A percentile compares a stretch with the other conserved stretches of the same genome.
Evolutionary conservation across 2,797 vertebrate genomes (phyloP).

Genomic region (Hapalemur alaotrensis): DNA sequence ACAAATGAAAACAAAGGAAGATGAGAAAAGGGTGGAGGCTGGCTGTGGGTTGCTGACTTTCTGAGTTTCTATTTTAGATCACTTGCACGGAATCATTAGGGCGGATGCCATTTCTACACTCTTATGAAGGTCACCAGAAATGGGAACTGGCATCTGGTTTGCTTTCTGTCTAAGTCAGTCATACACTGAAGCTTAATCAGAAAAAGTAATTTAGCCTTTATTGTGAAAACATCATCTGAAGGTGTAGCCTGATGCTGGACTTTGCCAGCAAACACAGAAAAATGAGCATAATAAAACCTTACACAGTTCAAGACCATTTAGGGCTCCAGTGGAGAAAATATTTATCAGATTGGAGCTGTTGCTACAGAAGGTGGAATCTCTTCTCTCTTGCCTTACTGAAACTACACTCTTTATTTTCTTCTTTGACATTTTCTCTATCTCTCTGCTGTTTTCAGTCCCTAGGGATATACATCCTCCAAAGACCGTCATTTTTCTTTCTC

Average conservation of each 20-base stretch:
- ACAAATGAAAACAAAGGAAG: slow-evolving; percentile 53
- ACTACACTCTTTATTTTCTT: neutral
- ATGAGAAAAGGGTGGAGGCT: slow-evolving; percentile 47
- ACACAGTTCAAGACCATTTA: neutral
- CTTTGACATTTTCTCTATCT: neutral
- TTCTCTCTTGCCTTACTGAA: neutral
- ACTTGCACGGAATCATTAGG: slow-evolving; percentile 42
- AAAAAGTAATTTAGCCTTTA: neutral
- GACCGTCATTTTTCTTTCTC: neutral
- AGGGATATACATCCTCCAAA: neutral
- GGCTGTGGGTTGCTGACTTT: neutral
- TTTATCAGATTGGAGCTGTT: neutral
- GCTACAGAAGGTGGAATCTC: neutral
- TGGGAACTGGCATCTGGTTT: neutral
- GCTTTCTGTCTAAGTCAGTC: slow-evolving; percentile 11
- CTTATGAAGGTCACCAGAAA: slow-evolving; percentile 34
- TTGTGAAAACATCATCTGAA: slow-evolving; percentile 17
- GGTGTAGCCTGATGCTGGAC: neutral
- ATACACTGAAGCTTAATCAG: neutral
- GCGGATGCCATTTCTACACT: slow-evolving; percentile 8
- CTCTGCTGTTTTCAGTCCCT: neutral
- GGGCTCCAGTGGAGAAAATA: neutral
- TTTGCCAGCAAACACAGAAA: slow-evolving; percentile 18
- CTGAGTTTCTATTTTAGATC: slow-evolving; percentile 62
- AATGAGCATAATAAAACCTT: neutral